Base-by-base conservation (phyloP, 2,797 vertebrate species). In the Thalassophryne amazonica region DNA sequence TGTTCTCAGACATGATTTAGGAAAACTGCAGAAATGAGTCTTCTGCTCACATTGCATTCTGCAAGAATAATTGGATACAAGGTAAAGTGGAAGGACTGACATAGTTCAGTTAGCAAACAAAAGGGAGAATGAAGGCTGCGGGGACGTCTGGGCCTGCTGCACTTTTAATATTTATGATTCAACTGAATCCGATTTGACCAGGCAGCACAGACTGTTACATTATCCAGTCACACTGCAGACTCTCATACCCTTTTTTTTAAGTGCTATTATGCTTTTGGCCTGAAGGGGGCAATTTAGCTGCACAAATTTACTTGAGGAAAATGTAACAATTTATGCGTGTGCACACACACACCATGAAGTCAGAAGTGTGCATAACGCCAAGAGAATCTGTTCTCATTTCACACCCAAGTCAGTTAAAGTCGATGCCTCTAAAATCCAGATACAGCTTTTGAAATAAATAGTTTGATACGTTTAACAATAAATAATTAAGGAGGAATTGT, bases 281-380 rank as follows among this genome's bases (percentile, higher is more conserved):
- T 88, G 78, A 61, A 91, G 89, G 71, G 81, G 88, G 87, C 88
- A 80, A 79, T 87, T 87, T 81, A 84, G 85, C 46, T 71, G 73
- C 88, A 41, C 47, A 25, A 23, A 72, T 80, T 9, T n/a, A 12
- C 36, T 59, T 24, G 23, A 41, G 6, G 25, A 18, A 32, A 29
- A 7, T 13, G 15, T 9, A 21, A 27, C 8, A 14, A 6, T 17
- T 4, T 30, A 17, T 9, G 6, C 29, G 36, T 34, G 51, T 19
- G 23, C 29, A n/a, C n/a, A n/a, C n/a, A n/a, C n/a, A n/a, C n/a
- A 23, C n/a, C 3, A 14, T 1, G 13, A 30, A 23, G n/a, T 36
- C 14, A 13, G 3, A 19, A 22, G 33, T 30, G 27, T 29, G 21
- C 43, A 55, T 2, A 33, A 21, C 1, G 2, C 21, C 21, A 21